Evolutionary conservation across 2,797 vertebrate genomes (phyloP).

Genomic region (Poeciliopsis infans): DNA sequence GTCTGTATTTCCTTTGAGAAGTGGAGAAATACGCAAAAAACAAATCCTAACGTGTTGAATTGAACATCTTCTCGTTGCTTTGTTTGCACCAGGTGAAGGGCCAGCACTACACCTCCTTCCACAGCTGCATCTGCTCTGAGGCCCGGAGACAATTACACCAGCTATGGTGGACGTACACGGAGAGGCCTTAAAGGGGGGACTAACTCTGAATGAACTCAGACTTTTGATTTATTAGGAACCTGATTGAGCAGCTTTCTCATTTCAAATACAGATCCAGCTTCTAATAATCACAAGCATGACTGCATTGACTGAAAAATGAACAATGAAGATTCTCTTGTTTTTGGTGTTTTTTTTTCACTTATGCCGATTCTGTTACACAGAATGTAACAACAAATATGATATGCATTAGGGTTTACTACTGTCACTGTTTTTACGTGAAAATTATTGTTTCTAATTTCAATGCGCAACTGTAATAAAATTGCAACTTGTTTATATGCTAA

Average conservation of each 20-base stretch:
- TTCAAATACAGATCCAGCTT: conserved; percentile 1
- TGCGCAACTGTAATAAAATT: not conserved
- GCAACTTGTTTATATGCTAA: not conserved
- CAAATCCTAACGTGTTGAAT: not conserved
- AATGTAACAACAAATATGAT: not conserved
- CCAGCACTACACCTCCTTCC: conserved; percentile 48
- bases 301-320: conserved; percentile 16
- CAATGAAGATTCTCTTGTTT: conserved; percentile 3
- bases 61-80: conserved; percentile 9
- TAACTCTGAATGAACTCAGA: not conserved
- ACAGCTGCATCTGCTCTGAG: conserved; percentile 57
- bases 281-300: conserved; percentile 40
- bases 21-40: not conserved
- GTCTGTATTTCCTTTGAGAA: not conserved
- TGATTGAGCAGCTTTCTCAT: conserved; percentile 5
- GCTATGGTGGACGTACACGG: conserved; percentile 60
- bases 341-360: not conserved
- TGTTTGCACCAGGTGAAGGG: conserved; percentile 75
- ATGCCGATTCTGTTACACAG: not conserved
- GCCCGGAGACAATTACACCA: conserved; percentile 60
- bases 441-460: not conserved
- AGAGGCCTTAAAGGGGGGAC: conserved; percentile 40
- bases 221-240: conserved; percentile 4
- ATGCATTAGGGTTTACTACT: not conserved
- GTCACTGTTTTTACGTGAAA: not conserved